phyloP scores from a whole-genome alignment of 2,113 vertebrate genomes.

The Orycteropus afer region DNA sequence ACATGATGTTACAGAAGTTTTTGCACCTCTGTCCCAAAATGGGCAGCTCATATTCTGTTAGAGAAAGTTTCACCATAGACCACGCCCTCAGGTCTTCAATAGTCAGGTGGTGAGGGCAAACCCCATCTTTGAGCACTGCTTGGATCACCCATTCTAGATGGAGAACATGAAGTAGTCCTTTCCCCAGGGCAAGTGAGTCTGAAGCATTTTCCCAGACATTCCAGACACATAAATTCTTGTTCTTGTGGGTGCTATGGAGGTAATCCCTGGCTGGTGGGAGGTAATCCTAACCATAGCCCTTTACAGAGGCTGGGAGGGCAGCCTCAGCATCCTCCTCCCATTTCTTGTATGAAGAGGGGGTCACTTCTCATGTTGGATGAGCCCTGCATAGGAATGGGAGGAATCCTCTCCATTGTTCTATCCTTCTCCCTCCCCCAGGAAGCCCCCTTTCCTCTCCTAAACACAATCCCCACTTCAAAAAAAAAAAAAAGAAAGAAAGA shows the following conservation, averaged over 20 bases:
- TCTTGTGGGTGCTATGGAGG: not conserved
- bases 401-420: not conserved
- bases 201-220: not conserved
- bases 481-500: too few species aligned
- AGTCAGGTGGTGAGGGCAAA: not conserved
- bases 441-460: not conserved
- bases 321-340: rapidly evolving
- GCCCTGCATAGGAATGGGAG: not conserved
- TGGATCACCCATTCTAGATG: not conserved
- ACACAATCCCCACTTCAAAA: not conserved
- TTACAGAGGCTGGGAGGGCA: not conserved
- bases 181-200: not conserved
- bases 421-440: not conserved
- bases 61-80: not conserved
- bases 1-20: not conserved
- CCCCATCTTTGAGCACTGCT: not conserved
- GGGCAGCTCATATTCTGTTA: not conserved
- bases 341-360: not conserved
- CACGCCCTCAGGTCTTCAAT: not conserved
- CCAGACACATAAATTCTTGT: not conserved
- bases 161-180: not conserved
- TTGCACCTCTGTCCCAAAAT: not conserved
- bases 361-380: not conserved
- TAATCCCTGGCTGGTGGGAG: not conserved
- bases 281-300: not conserved